Evolutionary conservation across 1,140 invertebrate species (phyloP).

Genomic region (Contarinia nasturtii): DNA sequence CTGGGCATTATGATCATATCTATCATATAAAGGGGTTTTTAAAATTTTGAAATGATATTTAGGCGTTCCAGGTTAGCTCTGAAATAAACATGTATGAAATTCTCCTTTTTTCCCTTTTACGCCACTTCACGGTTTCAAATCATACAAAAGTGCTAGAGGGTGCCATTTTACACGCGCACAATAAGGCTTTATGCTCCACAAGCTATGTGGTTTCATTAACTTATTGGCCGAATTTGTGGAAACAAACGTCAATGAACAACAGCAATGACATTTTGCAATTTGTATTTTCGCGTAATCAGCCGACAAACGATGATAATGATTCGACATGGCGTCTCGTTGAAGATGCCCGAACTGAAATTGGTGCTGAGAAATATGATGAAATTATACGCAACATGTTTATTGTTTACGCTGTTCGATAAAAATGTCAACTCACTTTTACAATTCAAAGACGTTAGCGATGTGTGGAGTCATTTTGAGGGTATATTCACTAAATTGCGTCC

Average conservation of each 20-base stretch:
- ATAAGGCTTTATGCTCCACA: constrained; percentile 38
- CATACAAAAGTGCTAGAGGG: too few species aligned
- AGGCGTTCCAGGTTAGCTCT: too few species aligned
- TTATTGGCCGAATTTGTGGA: constrained; percentile 46
- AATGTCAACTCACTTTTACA: constrained; percentile 34
- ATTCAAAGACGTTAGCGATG: constrained; percentile 40
- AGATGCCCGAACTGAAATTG: constrained; percentile 25
- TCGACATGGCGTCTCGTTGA: constrained; percentile 36
- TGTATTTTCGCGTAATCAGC: constrained; percentile 23
- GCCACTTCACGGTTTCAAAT: constrained; percentile 43
- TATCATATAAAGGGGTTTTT: constrained; percentile 74
- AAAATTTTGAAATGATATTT: constrained; percentile 95
- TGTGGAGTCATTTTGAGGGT: constrained; percentile 45
- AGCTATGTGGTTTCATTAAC: constrained; percentile 47
- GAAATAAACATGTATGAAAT: too few species aligned
- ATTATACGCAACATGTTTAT: constrained; percentile 30
- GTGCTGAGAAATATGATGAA: constrained; percentile 29
- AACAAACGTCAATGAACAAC: constrained; percentile 30
- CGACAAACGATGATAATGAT: constrained; percentile 14
- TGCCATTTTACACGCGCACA: constrained; percentile 50
- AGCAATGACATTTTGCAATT: constrained; percentile 16
- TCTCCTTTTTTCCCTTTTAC: constrained; percentile 29
- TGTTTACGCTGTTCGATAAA: constrained; percentile 40
- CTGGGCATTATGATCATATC: constrained; percentile 89
- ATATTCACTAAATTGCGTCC: constrained; percentile 43